Base-by-base conservation (phyloP, 2,113 vertebrate species). In the Ophthalmolycus amberensis region DNA sequence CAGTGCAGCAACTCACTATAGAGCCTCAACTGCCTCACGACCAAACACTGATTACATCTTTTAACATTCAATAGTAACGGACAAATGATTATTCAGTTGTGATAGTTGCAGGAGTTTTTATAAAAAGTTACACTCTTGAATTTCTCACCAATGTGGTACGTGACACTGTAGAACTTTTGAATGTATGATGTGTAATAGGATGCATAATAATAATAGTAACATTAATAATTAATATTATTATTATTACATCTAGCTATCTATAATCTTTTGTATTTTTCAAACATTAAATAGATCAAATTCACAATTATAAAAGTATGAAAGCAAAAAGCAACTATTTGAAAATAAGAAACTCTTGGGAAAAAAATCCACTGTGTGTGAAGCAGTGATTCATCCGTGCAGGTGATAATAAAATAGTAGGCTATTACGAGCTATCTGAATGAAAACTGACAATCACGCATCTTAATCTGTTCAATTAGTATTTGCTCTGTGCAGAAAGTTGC, bases 401-500 rank as follows among this genome's bases (percentile, higher is more conserved):
- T 81, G 67, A 44, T 20, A 37, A 32, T 85, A 60, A 60, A 84
- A 56, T 29, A 60, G 8, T 1, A 37, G 12, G 3, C 25, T 15
- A 22, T 20, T 10, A 34, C n/a, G 29, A 29, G 20, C n/a, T 68
- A 25, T 11, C 54, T 56, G 38, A 20, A 37, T 71, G 25, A 9
- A 38, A 44, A 62, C 54, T 34, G 44, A 64, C 6, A 44, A 52
- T 1, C 44, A 25, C 16, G n/a, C 64, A 14, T 67, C 59, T 83
- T 18, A 54, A 59, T 64, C 69, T 37, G 62, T 32, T 60, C 16
- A 71, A 12, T 83, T n/a, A 12, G 2, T 32, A 15, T 54, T 42
- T 38, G 25, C 67, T 71, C 38, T 60, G 16, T 63, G 34, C 7
- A 12, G 14, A 70, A 86, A 89, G 79, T 90, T 90, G 71, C 72